Evolutionary conservation across 1,140 invertebrate species (phyloP), one percentile per base, ranked within the genome.

Genomic region (Aphelenchoides besseyi): DNA sequence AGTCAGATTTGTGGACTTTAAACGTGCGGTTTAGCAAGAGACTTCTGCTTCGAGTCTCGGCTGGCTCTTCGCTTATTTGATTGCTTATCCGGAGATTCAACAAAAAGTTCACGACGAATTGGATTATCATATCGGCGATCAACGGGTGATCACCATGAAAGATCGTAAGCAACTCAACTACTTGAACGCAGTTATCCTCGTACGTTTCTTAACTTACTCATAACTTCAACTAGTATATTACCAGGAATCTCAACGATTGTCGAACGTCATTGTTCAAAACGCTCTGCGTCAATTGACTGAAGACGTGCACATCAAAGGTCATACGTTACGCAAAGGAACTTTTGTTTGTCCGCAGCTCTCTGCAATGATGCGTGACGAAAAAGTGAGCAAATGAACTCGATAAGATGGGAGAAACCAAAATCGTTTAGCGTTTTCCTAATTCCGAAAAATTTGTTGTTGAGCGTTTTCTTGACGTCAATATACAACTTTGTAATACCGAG

Each of bases 361-460:
- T 37, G 63, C 36, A n/a, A 33, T 66, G 30, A 26, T 66, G 36
- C 29, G 30, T 18, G 63, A 66, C 8, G 32, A 33, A 3, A 66
- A 66, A 30, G 59, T 61, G 30, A 30, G 26, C n/a, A n/a, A n/a
- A n/a, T n/a, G n/a, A n/a, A n/a, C n/a, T n/a, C n/a, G n/a, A n/a
- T n/a, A n/a, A n/a, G n/a, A n/a, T n/a, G n/a, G n/a, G n/a, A n/a
- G n/a, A n/a, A n/a, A n/a, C n/a, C n/a, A n/a, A n/a, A n/a, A n/a
- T n/a, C n/a, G n/a, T n/a, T 67, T 3, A 75, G 74, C 35, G 79
- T 23, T 77, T 79, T 33, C 63, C 78, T 0, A 88, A 92, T 70
- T 92, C 93, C 0, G 89, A 92, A 80, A 88, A 89, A 76, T 95
- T 95, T 85, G 88, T 89, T 30, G 92, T 92, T 0, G 88, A 88